A percentile compares a stretch with the other conserved stretches of the same genome.
These are phyloP conservation scores for Aphelenchoides besseyi DNA, from an alignment of 1,140 invertebrate species.

Conservation along the genomic window DNA sequence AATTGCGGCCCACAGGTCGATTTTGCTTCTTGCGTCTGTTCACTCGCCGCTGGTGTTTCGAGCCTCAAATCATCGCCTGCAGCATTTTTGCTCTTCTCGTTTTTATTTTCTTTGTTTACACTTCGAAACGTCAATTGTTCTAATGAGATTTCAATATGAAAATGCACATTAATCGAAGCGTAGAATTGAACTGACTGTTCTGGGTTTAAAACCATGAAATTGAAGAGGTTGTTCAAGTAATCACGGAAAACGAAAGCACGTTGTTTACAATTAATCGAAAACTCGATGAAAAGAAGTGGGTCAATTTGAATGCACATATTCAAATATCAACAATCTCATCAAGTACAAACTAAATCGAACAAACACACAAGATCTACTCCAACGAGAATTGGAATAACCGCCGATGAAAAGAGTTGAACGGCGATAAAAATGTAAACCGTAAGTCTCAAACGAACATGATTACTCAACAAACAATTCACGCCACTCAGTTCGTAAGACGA, in stretches of 20 bases:
- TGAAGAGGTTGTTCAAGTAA: no score
- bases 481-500: not conserved
- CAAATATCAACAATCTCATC: not conserved
- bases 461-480: not conserved
- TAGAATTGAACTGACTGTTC: no score
- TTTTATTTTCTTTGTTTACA: slow-evolving; percentile 4
- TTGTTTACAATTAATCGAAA: no score
- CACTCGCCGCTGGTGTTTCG: not conserved
- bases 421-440: slow-evolving; percentile 2
- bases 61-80: not conserved
- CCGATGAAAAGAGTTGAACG: no score
- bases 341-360: not conserved
- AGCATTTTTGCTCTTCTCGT: not conserved
- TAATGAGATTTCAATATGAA: no score
- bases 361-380: no score
- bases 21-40: not conserved
- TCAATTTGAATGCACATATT: not conserved
- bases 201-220: no score
- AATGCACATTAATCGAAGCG: no score
- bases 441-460: not conserved
- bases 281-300: no score
- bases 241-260: no score
- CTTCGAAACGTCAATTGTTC: not conserved
- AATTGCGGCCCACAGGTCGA: not conserved
- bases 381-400: no score